These are phyloP conservation scores for Sterrhoptilus dennistouni DNA, from an alignment of 2,113 vertebrate genomes.

Conservation along the genomic window DNA sequence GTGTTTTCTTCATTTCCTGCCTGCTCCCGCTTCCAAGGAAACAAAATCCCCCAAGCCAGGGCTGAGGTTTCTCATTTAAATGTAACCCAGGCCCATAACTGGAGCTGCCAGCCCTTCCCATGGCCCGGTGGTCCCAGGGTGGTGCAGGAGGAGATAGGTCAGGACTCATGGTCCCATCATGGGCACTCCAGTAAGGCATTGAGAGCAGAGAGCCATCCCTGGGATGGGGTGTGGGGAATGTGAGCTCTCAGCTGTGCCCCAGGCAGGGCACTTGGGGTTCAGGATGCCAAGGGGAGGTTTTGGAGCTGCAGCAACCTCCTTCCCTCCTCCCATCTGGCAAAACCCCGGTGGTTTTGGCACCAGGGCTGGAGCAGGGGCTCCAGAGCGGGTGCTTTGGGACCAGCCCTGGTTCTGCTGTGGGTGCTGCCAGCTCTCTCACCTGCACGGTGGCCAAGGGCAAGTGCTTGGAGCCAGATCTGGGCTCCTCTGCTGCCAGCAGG, in stretches of 20 bases:
- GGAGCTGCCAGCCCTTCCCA: neutral
- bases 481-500: neutral
- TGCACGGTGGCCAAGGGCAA: neutral
- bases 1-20: conserved; percentile 55
- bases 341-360: neutral
- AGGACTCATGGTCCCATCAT: fast-evolving
- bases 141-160: fast-evolving
- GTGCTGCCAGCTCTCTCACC: neutral
- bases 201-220: neutral
- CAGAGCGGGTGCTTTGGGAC: neutral
- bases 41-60: conserved; percentile 45
- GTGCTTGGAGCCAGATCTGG: neutral
- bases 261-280: neutral
- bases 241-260: neutral
- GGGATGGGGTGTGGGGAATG: neutral
- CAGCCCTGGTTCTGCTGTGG: neutral
- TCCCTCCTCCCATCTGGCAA: neutral
- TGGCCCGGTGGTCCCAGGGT: fast-evolving
- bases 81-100: neutral
- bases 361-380: neutral
- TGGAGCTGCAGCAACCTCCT: neutral
- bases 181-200: neutral
- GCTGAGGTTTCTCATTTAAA: conserved; percentile 36
- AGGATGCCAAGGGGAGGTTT: neutral
- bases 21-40: conserved; percentile 43